Evolutionary conservation across 2,888 invertebrate species (phyloP).

Genomic region (Tetragnatha montana): DNA sequence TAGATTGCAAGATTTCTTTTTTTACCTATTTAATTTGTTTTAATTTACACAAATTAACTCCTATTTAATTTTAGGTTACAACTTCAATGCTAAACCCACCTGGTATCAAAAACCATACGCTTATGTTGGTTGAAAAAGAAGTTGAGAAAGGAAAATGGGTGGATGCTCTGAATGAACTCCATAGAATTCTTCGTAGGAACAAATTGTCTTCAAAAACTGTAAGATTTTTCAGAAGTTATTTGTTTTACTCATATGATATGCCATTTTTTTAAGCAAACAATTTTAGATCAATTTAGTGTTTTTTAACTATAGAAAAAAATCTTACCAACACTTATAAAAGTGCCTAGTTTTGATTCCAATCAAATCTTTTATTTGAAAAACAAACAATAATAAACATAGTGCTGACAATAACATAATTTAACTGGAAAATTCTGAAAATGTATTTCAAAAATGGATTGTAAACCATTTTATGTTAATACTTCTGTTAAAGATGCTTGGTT

Average conservation of each 20-base stretch:
- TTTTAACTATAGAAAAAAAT: no score
- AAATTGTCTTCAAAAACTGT: slow-evolving; percentile 91
- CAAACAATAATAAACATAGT: no score
- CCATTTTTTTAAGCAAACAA: no score
- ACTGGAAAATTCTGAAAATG: no score
- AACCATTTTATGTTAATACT: no score
- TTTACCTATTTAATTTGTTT: neutral
- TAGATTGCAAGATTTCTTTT: neutral
- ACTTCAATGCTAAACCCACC: slow-evolving; percentile 93
- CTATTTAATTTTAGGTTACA: slow-evolving; percentile 82
- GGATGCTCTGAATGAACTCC: slow-evolving; percentile 94
- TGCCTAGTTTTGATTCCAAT: no score
- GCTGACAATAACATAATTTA: no score
- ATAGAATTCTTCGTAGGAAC: slow-evolving; percentile 94
- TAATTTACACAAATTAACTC: neutral
- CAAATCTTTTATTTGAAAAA: no score
- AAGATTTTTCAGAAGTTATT: slow-evolving; percentile 21
- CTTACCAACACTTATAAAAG: no score
- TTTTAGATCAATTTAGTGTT: no score
- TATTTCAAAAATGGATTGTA: no score
- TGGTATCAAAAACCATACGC: slow-evolving; percentile 90
- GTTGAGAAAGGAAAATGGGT: slow-evolving; percentile 99
- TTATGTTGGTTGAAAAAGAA: slow-evolving; percentile 97
- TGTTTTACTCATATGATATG: neutral
- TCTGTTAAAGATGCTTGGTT: no score